Evolutionary conservation across 2,797 vertebrate species (phyloP).

Genomic region (Xerus rutilus): DNA sequence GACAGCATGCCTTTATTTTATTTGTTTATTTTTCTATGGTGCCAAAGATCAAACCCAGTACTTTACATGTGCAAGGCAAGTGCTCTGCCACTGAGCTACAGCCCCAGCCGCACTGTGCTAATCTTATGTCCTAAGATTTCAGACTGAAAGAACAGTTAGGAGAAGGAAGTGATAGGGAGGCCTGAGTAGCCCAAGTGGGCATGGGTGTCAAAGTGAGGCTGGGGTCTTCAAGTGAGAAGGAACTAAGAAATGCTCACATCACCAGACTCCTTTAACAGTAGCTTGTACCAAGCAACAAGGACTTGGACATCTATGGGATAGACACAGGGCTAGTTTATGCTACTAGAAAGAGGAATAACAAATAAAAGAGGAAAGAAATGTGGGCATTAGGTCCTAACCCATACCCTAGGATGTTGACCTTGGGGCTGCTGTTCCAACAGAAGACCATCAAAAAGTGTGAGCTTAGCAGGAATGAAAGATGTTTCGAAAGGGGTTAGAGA

Average conservation of each 20-base stretch:
- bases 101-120: conserved; percentile 66
- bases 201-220: background rate
- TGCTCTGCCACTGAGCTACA: too few species aligned
- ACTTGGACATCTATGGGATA: background rate
- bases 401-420: background rate
- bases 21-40: too few species aligned
- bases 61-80: too few species aligned
- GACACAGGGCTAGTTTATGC: background rate
- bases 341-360: background rate
- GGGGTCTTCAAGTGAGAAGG: conserved; percentile 60
- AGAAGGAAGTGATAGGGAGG: background rate
- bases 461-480: background rate
- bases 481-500: background rate
- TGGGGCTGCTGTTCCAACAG: background rate
- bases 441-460: background rate
- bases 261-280: background rate
- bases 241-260: conserved; percentile 3
- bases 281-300: background rate
- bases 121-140: conserved; percentile 89
- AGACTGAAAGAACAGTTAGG: conserved; percentile 87
- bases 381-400: background rate
- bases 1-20: too few species aligned
- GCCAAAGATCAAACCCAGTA: too few species aligned
- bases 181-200: background rate
- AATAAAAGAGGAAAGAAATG: background rate